phyloP scores from a whole-genome alignment of 2,888 invertebrate species.

The Polyommatus icarus region DNA sequence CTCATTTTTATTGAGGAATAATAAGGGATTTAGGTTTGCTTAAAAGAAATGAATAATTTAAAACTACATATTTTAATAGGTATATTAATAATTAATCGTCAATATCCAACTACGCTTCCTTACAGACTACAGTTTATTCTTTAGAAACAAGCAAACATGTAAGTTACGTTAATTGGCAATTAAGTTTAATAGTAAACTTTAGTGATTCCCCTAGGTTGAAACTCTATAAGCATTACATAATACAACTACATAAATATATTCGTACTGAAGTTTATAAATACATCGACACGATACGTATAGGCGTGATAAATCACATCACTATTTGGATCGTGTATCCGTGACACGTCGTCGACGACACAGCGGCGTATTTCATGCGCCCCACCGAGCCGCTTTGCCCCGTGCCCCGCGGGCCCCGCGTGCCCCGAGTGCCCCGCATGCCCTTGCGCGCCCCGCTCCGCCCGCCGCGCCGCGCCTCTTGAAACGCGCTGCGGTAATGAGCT shows the following conservation, averaged over 20 bases:
- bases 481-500: conserved; percentile 46
- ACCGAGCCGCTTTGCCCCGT: conserved; percentile 52
- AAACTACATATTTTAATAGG: no score
- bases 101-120: no score
- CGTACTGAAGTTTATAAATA: conserved; percentile 15
- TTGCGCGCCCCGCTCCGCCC: conserved; percentile 49
- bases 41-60: no score
- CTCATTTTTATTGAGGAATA: neutral
- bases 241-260: neutral
- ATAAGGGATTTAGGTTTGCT: no score
- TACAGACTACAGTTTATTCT: no score
- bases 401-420: conserved; percentile 45
- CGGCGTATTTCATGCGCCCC: conserved; percentile 68
- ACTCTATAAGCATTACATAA: neutral
- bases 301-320: conserved; percentile 43
- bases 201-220: neutral
- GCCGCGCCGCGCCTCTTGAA: conserved; percentile 55
- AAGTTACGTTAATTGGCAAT: no score
- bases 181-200: neutral
- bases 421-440: conserved; percentile 49
- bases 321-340: conserved; percentile 64
- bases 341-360: conserved; percentile 62
- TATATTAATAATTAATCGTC: no score
- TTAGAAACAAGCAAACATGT: no score
- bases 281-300: conserved; percentile 37